Evolutionary conservation across 2,888 invertebrate genomes (phyloP).

Genomic region (Diaphora mendica): DNA sequence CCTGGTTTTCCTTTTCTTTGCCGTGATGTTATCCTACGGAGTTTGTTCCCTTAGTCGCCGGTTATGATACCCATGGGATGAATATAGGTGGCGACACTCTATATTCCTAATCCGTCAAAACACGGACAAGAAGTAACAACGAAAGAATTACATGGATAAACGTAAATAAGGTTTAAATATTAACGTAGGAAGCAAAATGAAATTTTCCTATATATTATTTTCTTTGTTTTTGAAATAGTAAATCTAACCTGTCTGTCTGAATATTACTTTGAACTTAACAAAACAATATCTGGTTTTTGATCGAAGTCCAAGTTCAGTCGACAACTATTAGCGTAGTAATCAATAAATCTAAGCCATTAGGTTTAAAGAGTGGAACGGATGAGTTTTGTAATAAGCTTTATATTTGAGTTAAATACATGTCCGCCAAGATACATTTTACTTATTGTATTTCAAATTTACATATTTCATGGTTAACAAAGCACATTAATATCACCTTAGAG

Average conservation of each 20-base stretch:
- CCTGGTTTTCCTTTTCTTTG: no score
- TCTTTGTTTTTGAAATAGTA: neutral
- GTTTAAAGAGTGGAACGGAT: neutral
- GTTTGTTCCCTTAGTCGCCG: no score
- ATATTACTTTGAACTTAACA: neutral
- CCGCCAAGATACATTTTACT: neutral
- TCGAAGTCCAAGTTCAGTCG: neutral
- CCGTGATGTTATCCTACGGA: no score
- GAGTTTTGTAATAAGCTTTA: neutral
- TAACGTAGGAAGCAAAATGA: neutral
- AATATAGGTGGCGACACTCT: no score
- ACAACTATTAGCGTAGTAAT: neutral
- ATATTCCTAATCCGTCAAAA: no score
- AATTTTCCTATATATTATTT: neutral
- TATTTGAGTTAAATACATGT: neutral
- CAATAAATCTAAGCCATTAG: neutral
- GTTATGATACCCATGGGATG: no score
- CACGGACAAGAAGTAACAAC: no score
- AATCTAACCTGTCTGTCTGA: neutral
- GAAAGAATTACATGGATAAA: no score
- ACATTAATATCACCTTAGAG: neutral
- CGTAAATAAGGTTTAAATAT: no score
- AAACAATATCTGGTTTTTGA: neutral
- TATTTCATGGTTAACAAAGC: neutral
- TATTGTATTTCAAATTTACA: neutral